Evolutionary conservation across 2,888 invertebrate genomes (phyloP).

Genomic region (Amiota communis): DNA sequence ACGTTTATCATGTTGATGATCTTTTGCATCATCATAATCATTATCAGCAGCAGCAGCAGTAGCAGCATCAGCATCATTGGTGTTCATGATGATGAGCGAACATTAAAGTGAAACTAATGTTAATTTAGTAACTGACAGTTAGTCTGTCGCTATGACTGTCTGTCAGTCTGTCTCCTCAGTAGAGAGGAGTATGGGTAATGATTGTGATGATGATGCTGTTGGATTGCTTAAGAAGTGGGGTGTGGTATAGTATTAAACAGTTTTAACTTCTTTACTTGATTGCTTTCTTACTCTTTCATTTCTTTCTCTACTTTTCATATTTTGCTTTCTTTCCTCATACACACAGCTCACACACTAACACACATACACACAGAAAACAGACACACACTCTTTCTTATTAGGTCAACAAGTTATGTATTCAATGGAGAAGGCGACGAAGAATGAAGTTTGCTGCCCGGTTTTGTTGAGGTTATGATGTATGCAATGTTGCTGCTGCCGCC

Average conservation of each 20-base stretch:
- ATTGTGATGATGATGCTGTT: too few species aligned
- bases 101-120: conserved; percentile 25
- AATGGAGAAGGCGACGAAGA: background rate
- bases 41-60: too few species aligned
- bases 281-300: background rate
- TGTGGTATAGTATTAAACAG: conserved; percentile 5
- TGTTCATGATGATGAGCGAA: conserved; percentile 1
- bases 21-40: background rate
- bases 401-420: conserved; percentile 9
- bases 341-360: background rate
- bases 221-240: background rate
- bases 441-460: background rate
- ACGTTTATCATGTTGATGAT: conserved; percentile 15
- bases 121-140: background rate
- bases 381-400: conserved; percentile 1
- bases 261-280: background rate
- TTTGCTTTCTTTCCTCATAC: background rate
- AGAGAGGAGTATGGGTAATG: too few species aligned
- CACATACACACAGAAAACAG: background rate
- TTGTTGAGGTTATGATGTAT: background rate
- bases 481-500: too few species aligned
- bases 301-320: background rate
- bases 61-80: too few species aligned
- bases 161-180: background rate
- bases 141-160: background rate